Conservation (phyloP, 2,888 invertebrate species). For the Pristionchus maxplancki region DNA sequence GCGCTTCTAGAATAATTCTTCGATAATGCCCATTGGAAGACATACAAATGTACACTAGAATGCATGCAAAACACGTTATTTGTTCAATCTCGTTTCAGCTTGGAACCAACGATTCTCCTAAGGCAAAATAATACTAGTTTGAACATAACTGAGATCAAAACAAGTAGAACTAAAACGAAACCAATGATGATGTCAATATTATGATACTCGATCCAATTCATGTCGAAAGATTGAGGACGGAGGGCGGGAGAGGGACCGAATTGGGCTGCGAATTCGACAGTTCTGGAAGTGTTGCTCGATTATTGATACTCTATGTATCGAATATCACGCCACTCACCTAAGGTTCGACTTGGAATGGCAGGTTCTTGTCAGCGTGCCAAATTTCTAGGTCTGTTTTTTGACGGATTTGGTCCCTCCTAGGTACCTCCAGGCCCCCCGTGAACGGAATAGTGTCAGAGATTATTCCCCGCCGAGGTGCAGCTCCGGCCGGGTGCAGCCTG, state of each 20-base stretch:
- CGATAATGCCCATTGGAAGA: no score
- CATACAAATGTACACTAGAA: no score
- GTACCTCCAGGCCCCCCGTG: no score
- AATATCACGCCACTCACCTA: not conserved
- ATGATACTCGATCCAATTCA: slow-evolving; percentile 30
- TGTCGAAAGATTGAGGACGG: slow-evolving; percentile 7
- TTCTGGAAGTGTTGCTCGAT: not conserved
- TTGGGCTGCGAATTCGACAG: slow-evolving; percentile 41
- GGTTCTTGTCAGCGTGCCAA: no score
- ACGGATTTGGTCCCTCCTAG: no score
- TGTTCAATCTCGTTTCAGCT: not conserved
- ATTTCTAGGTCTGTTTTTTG: no score
- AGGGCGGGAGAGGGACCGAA: slow-evolving; percentile 15
- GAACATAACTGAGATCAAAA: not conserved
- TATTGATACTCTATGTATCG: not conserved
- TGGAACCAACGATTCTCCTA: not conserved
- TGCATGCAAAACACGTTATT: no score
- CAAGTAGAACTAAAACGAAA: not conserved
- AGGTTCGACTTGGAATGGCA: no score
- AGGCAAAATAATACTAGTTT: not conserved
- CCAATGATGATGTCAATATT: not conserved
- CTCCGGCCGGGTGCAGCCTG: no score
- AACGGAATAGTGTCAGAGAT: no score
- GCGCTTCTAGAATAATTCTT: no score
- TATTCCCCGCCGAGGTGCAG: no score